Conservation (phyloP, 2,888 invertebrate genomes). For the Lysandra coridon region DNA sequence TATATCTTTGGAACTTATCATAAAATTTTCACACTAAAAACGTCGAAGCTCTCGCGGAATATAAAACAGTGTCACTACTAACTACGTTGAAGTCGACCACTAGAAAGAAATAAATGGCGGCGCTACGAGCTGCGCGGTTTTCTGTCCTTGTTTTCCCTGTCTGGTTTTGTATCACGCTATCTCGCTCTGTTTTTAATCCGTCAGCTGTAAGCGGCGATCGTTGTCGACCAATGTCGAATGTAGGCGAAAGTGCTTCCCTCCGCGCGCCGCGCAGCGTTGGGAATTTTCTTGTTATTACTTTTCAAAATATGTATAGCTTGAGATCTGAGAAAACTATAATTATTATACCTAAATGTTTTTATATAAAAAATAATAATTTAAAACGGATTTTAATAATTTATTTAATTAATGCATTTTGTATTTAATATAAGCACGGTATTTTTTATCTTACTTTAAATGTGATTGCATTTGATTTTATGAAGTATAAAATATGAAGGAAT, state of each 20-base stretch:
- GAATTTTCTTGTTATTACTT: slow-evolving; percentile 36
- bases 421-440: background rate
- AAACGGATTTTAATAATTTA: background rate
- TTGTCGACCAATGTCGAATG: slow-evolving; percentile 64
- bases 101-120: slow-evolving; percentile 77
- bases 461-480: background rate
- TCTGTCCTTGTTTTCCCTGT: slow-evolving; percentile 48
- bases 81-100: slow-evolving; percentile 70
- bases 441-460: background rate
- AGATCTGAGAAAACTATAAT: too few relatives aligned
- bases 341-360: too few relatives aligned
- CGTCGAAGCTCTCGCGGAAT: slow-evolving; percentile 62
- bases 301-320: background rate
- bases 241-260: slow-evolving; percentile 72
- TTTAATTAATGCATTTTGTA: background rate
- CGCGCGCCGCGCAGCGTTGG: slow-evolving; percentile 48
- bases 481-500: background rate
- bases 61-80: slow-evolving; percentile 74
- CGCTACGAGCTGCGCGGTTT: slow-evolving; percentile 60
- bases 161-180: slow-evolving; percentile 43
- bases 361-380: too few relatives aligned
- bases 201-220: slow-evolving; percentile 77
- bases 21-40: slow-evolving; percentile 69
- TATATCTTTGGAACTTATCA: slow-evolving; percentile 63
- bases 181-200: slow-evolving; percentile 60